Conservation (phyloP, 2,888 invertebrate genomes). For the Stomorhina lunata region DNA sequence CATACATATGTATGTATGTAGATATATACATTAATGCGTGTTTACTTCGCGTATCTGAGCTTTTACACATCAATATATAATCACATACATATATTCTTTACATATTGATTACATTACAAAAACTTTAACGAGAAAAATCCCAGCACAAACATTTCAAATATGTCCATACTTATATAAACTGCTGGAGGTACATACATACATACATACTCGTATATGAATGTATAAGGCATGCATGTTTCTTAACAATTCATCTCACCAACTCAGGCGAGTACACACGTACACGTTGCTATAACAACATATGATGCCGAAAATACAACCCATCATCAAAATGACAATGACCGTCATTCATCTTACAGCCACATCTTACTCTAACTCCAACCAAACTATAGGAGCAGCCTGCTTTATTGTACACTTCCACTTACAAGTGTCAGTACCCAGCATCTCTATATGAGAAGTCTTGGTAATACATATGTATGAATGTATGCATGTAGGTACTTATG, state of each 20-base stretch:
- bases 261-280: not conserved
- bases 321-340: slow-evolving; percentile 64
- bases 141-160: not conserved
- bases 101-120: slow-evolving; percentile 51
- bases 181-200: too few relatives aligned
- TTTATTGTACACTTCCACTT: not conserved
- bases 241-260: slow-evolving; percentile 20
- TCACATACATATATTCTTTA: slow-evolving; percentile 27
- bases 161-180: too few relatives aligned
- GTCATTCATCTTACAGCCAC: slow-evolving; percentile 59
- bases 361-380: not conserved
- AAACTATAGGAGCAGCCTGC: not conserved
- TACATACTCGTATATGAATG: too few relatives aligned
- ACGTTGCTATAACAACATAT: slow-evolving; percentile 26
- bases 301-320: slow-evolving; percentile 50
- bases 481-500: not conserved
- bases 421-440: not conserved
- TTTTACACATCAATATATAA: slow-evolving; percentile 30
- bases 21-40: too few relatives aligned
- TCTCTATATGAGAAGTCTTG: too few relatives aligned
- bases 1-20: not conserved
- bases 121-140: too few relatives aligned
- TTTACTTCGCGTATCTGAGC: not conserved
- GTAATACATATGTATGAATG: not conserved
- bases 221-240: slow-evolving; percentile 6